Conservation (phyloP, 2,113 vertebrate genomes). For the Grammomys dolichurus region DNA sequence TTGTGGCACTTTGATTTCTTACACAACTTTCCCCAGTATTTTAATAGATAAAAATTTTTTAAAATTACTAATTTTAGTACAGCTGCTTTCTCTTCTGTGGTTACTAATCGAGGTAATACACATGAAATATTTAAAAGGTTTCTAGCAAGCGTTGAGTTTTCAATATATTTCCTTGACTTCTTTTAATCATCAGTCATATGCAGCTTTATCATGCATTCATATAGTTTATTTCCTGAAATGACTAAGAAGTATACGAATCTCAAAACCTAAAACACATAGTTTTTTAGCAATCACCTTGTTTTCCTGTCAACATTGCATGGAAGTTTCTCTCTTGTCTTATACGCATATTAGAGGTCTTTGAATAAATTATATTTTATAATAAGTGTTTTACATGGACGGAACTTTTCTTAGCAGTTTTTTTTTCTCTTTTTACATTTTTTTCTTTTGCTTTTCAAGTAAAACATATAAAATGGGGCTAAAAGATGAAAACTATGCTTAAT, state of each 20-base stretch:
- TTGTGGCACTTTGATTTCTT: not conserved
- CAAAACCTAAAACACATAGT: not conserved
- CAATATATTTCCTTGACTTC: not conserved
- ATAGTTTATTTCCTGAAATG: not conserved
- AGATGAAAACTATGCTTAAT: conserved; percentile 57
- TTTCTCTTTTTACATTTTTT: not conserved
- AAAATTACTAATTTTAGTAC: not conserved
- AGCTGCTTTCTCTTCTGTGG: not conserved
- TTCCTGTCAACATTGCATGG: not conserved
- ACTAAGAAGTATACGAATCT: not conserved
- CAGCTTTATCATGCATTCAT: not conserved
- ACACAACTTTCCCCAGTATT: not conserved
- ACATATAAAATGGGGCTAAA: conserved; percentile 48
- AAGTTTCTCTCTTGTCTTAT: not conserved
- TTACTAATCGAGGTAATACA: not conserved
- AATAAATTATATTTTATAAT: conserved; percentile 42
- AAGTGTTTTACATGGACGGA: conserved; percentile 6
- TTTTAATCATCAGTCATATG: not conserved
- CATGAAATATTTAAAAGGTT: not conserved
- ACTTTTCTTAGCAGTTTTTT: not conserved
- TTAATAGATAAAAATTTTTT: not conserved
- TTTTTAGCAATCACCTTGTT: not conserved
- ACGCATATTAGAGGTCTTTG: not conserved
- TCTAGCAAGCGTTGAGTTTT: not conserved
- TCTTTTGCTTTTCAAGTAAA: conserved; percentile 47